A percentile compares a stretch with the other conserved stretches of the same genome.
Conservation (phyloP, 2,113 vertebrate genomes). For the Thunnus thynnus region DNA sequence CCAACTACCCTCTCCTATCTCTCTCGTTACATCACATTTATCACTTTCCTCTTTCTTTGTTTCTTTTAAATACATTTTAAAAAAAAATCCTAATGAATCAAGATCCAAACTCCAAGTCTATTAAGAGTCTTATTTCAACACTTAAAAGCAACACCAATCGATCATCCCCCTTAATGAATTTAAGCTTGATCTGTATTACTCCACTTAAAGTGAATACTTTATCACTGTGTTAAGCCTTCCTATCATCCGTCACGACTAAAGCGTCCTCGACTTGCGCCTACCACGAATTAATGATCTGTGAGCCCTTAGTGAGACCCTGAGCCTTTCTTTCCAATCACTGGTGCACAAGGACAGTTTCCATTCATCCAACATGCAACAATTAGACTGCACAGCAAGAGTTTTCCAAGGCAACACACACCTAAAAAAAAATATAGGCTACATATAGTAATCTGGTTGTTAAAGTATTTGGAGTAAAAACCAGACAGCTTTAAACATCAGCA, state of each 20-base stretch:
- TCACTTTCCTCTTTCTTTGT: not conserved
- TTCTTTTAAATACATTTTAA: not conserved
- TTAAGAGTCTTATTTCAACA: conserved; percentile 14
- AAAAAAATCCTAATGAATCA: not conserved
- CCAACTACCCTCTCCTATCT: not conserved
- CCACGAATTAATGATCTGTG: not conserved
- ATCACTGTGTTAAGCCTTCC: conserved; percentile 3
- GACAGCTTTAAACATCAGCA: not conserved
- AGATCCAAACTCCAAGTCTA: conserved; percentile 1
- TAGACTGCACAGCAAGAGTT: conserved; percentile 41
- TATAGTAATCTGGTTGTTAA: too few relatives aligned
- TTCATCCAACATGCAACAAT: conserved; percentile 57
- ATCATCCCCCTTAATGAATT: conserved; percentile 24
- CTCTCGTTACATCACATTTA: not conserved
- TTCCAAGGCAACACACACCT: not conserved
- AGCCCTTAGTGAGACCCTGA: not conserved
- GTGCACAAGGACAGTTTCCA: conserved; percentile 30
- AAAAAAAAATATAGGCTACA: not conserved
- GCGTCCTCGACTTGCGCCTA: conserved; percentile 45
- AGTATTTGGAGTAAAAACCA: not conserved
- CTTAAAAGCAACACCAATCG: conserved; percentile 3
- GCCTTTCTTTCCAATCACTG: not conserved
- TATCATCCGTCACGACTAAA: conserved; percentile 53
- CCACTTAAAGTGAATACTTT: conserved; percentile 47
- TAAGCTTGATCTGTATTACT: conserved; percentile 41